phyloP scores from a whole-genome alignment of 2,113 vertebrate genomes.

The Falcunculus frontatus region DNA sequence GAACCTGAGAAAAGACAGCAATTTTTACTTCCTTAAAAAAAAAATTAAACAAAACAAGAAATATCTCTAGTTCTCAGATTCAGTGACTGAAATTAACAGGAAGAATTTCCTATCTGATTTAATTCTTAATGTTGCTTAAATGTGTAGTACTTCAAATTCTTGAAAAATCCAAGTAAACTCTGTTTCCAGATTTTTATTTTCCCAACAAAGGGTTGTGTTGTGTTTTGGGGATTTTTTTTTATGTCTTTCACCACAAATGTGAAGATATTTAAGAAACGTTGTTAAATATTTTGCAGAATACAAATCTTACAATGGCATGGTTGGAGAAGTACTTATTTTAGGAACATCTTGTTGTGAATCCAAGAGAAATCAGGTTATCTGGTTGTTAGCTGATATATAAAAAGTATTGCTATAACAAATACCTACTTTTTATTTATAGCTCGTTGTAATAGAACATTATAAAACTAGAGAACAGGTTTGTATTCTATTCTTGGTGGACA shows the following conservation, averaged over 20 bases:
- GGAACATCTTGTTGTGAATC: neutral
- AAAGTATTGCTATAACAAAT: neutral
- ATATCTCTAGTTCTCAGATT: neutral
- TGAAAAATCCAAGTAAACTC: neutral
- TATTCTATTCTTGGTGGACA: constrained; percentile 43
- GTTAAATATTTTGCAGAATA: neutral
- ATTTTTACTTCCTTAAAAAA: neutral
- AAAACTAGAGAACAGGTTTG: constrained; percentile 59
- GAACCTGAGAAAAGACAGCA: neutral
- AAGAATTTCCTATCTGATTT: neutral
- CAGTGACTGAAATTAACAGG: neutral
- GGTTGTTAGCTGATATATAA: constrained; percentile 40
- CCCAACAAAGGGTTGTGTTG: rapidly evolving
- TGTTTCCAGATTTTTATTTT: neutral
- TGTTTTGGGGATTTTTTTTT: neutral
- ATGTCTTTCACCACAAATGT: neutral
- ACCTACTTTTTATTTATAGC: constrained; percentile 51
- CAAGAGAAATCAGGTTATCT: constrained; percentile 58
- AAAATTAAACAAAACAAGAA: neutral
- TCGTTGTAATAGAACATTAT: constrained; percentile 45
- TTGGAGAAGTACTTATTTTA: neutral
- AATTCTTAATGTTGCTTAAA: neutral
- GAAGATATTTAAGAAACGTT: neutral
- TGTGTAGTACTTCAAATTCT: neutral
- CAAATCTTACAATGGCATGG: neutral